Conservation (phyloP, 1,140 invertebrate species). For the Oncopodura yosiiana region DNA sequence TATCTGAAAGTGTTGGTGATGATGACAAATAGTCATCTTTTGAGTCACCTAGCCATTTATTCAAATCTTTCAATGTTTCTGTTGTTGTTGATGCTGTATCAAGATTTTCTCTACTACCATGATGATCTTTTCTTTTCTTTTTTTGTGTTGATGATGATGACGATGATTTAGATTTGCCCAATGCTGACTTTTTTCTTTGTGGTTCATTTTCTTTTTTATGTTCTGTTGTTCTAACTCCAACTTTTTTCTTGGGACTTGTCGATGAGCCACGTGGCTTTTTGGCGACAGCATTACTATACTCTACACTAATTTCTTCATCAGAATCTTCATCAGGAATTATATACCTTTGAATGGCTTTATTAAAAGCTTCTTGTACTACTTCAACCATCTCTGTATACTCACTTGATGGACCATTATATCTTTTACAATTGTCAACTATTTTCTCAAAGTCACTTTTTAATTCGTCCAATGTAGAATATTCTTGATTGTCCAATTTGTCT, state of each 20-base stretch:
- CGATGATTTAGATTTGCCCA: background rate
- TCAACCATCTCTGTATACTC: constrained; percentile 82
- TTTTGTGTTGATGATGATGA: constrained; percentile 18
- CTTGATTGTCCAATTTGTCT: constrained; percentile 66
- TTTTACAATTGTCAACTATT: constrained; percentile 79
- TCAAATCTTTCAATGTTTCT: constrained; percentile 55
- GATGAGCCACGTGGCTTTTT: constrained; percentile 1
- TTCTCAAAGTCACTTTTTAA: constrained; percentile 79
- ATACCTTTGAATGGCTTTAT: constrained; percentile 64
- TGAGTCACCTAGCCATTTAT: constrained; percentile 74
- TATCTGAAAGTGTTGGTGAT: background rate
- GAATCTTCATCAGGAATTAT: constrained; percentile 67
- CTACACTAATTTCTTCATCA: constrained; percentile 46
- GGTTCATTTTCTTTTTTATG: constrained; percentile 19
- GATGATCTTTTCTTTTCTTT: constrained; percentile 26
- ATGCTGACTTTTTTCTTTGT: background rate
- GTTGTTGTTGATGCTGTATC: constrained; percentile 13
- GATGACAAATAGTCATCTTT: constrained; percentile 7
- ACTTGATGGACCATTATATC: constrained; percentile 85
- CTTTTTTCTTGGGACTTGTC: background rate
- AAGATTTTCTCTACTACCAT: constrained; percentile 20
- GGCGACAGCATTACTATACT: constrained; percentile 25
- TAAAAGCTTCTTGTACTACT: constrained; percentile 66
- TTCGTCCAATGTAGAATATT: constrained; percentile 65
- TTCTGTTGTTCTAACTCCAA: background rate